These are phyloP conservation scores for Chelon labrosus DNA, from an alignment of 2,797 vertebrate genomes.

Conservation along the genomic window DNA sequence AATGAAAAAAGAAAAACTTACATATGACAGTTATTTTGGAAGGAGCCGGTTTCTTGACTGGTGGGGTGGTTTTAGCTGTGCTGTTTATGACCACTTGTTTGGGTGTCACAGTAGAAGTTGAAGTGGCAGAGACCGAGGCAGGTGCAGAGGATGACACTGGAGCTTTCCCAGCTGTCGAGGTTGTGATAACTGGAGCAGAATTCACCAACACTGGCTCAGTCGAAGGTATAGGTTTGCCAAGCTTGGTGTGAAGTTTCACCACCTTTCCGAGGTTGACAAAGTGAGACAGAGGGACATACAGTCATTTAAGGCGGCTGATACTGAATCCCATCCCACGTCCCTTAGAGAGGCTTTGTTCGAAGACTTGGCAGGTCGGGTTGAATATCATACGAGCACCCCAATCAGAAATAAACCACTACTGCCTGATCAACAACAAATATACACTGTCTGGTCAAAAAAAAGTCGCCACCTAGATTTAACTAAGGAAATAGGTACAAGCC, in stretches of 20 bases:
- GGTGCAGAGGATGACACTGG: conserved; percentile 33
- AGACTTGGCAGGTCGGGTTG: conserved; percentile 42
- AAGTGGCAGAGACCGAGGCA: conserved; percentile 40
- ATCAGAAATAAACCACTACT: not conserved
- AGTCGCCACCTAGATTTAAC: not conserved
- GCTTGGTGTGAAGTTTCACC: conserved; percentile 89
- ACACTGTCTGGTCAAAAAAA: not conserved
- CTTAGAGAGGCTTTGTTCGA: conserved; percentile 26
- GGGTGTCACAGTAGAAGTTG: conserved; percentile 43
- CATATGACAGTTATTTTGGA: conserved; percentile 75
- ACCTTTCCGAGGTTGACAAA: conserved; percentile 80
- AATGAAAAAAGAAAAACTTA: conserved; percentile 64
- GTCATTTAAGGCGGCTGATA: conserved; percentile 40
- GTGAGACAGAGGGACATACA: conserved; percentile 33
- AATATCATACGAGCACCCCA: conserved; percentile 33
- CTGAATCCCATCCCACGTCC: conserved; percentile 45
- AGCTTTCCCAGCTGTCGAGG: conserved; percentile 74
- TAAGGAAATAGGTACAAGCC: too few species aligned
- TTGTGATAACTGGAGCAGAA: conserved; percentile 74
- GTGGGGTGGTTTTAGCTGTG: conserved; percentile 35
- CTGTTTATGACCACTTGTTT: conserved; percentile 54
- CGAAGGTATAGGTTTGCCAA: conserved; percentile 90
- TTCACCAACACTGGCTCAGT: conserved; percentile 84
- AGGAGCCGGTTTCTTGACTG: conserved; percentile 72
- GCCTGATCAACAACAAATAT: too few species aligned